These are phyloP conservation scores for Lerema accius DNA, from an alignment of 1,140 invertebrate genomes.

Conservation along the genomic window DNA sequence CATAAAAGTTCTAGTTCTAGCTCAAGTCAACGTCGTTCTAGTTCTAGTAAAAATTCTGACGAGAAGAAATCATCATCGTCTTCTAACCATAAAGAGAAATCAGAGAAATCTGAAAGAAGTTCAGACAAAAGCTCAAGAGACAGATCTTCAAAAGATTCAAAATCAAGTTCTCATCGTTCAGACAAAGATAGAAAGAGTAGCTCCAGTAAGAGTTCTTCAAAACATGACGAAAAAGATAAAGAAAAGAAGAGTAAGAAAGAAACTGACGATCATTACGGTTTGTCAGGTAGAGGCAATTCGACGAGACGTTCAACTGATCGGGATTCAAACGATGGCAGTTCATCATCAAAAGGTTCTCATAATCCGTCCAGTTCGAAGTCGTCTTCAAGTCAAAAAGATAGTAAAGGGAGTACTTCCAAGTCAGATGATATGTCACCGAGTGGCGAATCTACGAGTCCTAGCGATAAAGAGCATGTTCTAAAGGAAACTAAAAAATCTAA, in stretches of 20 bases:
- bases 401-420: conserved; percentile 68
- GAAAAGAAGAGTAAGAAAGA: conserved; percentile 79
- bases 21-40: conserved; percentile 72
- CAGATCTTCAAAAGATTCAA: conserved; percentile 69
- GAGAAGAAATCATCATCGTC: conserved; percentile 63
- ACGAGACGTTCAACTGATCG: conserved; percentile 82
- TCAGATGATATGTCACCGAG: conserved; percentile 75
- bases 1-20: conserved; percentile 72
- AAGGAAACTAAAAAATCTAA: conserved; percentile 47
- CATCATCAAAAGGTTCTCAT: conserved; percentile 72
- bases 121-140: conserved; percentile 72
- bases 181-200: conserved; percentile 79
- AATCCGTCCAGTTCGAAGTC: conserved; percentile 66
- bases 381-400: conserved; percentile 63
- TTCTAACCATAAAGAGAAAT: conserved; percentile 61
- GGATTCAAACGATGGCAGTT: conserved; percentile 84
- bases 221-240: conserved; percentile 70
- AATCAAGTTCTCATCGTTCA: conserved; percentile 62
- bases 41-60: conserved; percentile 70
- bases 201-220: conserved; percentile 49
- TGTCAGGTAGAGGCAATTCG: conserved; percentile 77
- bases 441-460: conserved; percentile 71
- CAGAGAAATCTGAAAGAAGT: conserved; percentile 47
- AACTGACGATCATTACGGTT: conserved; percentile 83
- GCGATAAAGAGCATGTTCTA: conserved; percentile 64